A percentile compares a stretch with the other conserved stretches of the same genome.
Conservation (phyloP, 2,888 invertebrate species). For the Conchocele bisecta region DNA sequence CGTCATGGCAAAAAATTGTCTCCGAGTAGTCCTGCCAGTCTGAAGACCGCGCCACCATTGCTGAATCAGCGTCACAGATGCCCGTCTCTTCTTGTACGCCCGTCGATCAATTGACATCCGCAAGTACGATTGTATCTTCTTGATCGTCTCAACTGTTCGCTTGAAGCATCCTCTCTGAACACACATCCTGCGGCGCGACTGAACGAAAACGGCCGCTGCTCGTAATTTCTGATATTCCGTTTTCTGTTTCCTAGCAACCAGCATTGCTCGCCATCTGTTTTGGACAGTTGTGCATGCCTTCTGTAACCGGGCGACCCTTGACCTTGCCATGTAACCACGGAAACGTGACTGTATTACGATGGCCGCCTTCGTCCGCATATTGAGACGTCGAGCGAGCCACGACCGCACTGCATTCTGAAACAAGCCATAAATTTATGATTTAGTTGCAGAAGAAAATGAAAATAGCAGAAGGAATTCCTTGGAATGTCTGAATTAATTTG, state of each 20-base stretch:
- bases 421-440: too few relatives aligned
- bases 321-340: slow-evolving; percentile 4
- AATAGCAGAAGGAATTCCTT: too few relatives aligned
- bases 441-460: too few relatives aligned
- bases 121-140: too few relatives aligned
- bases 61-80: slow-evolving; percentile 44
- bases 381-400: slow-evolving; percentile 38
- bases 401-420: slow-evolving; percentile 39
- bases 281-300: slow-evolving; percentile 47
- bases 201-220: slow-evolving; percentile 27
- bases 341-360: slow-evolving; percentile 19
- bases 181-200: slow-evolving; percentile 22
- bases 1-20: slow-evolving; percentile 38
- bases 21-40: neutral
- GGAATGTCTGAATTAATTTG: too few relatives aligned
- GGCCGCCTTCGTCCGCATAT: slow-evolving; percentile 42
- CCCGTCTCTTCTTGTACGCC: slow-evolving; percentile 8
- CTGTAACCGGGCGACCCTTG: slow-evolving; percentile 27
- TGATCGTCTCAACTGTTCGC: too few relatives aligned
- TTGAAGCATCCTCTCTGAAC: slow-evolving; percentile 12
- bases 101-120: too few relatives aligned
- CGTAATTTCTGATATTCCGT: slow-evolving; percentile 13
- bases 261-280: slow-evolving; percentile 47
- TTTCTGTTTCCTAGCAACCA: slow-evolving; percentile 23
- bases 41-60: slow-evolving; percentile 23